Evolutionary conservation across 2,797 vertebrate species (phyloP), one percentile per base, ranked within the genome.

Genomic region (Molossus molossus): DNA sequence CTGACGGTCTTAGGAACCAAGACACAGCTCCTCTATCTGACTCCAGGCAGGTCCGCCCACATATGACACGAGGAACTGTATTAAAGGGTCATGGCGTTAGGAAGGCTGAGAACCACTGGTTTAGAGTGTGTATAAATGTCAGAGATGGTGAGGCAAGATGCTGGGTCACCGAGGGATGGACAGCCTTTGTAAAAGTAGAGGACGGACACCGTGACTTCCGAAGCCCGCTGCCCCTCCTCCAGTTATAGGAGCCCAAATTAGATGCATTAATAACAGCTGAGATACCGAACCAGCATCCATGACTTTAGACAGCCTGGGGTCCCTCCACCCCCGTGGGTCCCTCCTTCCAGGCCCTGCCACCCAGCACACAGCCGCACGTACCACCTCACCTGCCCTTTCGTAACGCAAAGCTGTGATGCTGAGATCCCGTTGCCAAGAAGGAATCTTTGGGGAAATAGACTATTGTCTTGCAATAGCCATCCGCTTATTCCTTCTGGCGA

Each of bases 401-500:
- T 76, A 69, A 84, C 12, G 29, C 25, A 88, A 62, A 96, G 21
- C 29, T 92, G 57, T 21, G 27, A 96, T 17, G 10, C 53, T 37
- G 45, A 87, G 87, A 60, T n/a, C 9, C 67, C 7, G 0, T 21
- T 89, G 79, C 40, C 69, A 87, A 69, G 69, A 96, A 93, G 45
- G 53, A 65, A 79, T 82, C 82, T 94, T 86, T 77, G 89, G 75
- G 60, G 87, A 96, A 85, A 73, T 9, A 2, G 55, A 29, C 57
- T 91, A 95, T 77, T 33, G 58, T 81, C 81, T 95, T 89, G 65
- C n/a, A 94, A 53, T n/a, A 84, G 20, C 67, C 84, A 65, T 60
- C 72, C 12, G 37, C 23, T 67, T 57, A 50, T 93, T 95, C 18
- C 18, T 91, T 48, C 73, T 21, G 58, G 53, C 77, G 75, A 95